phyloP scores from a whole-genome alignment of 30 jellyfish, hydroid and myxozoan species.

The Turritopsis rubra region DNA sequence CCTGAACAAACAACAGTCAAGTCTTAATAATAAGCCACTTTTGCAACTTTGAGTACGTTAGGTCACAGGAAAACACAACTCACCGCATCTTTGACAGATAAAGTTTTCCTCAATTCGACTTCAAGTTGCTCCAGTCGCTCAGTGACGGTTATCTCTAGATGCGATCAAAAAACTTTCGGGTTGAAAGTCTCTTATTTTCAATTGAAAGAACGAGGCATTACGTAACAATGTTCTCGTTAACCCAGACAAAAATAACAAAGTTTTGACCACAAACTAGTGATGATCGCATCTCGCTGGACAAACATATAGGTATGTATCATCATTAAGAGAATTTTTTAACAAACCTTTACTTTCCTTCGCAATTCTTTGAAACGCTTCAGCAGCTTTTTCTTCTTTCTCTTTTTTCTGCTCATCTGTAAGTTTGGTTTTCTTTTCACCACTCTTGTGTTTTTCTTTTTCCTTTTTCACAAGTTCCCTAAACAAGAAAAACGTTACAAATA shows the following conservation, averaged over 20 bases:
- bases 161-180: not conserved
- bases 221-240: no score
- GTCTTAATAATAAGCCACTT: not conserved
- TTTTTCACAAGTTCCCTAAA: slow-evolving; percentile 37
- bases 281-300: no score
- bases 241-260: no score
- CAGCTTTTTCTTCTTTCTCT: slow-evolving; percentile 67
- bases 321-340: not conserved
- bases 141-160: slow-evolving; percentile 55
- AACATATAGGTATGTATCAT: no score
- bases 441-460: slow-evolving; percentile 17
- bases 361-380: slow-evolving; percentile 65
- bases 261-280: no score
- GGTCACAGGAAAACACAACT: slow-evolving; percentile 16
- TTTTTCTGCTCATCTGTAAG: slow-evolving; percentile 45
- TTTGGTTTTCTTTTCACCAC: slow-evolving; percentile 29
- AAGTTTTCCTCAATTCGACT: slow-evolving; percentile 55
- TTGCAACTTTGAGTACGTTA: no score
- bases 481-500: not conserved
- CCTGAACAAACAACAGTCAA: slow-evolving; percentile 35
- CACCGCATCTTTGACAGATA: slow-evolving; percentile 73
- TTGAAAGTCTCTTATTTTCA: no score
- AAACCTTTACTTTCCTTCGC: slow-evolving; percentile 77
- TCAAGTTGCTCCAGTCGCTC: slow-evolving; percentile 85
- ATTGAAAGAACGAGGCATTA: no score